Conservation (phyloP, 2,113 vertebrate species). For the Bostrychus sinensis region DNA sequence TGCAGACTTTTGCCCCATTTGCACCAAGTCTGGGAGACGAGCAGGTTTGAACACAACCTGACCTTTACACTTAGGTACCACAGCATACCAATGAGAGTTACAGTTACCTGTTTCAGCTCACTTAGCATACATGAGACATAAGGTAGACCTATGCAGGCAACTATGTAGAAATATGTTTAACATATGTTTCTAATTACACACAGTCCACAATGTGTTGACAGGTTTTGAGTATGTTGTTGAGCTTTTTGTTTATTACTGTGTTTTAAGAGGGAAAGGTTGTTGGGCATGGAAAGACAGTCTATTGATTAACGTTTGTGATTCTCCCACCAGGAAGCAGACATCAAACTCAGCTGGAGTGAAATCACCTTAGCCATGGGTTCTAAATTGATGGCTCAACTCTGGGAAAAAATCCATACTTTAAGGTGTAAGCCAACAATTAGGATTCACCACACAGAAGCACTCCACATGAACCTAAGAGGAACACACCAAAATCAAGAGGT, state of each 20-base stretch:
- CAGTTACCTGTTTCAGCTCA: no score
- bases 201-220: no score
- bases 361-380: constrained; percentile 53
- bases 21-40: no score
- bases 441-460: constrained; percentile 30
- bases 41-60: no score
- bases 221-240: no score
- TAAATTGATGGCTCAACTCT: constrained; percentile 47
- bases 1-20: no score
- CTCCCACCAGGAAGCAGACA: constrained; percentile 44
- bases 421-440: constrained; percentile 38
- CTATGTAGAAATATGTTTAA: no score
- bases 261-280: constrained; percentile 18
- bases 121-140: no score
- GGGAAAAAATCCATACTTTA: constrained; percentile 61
- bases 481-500: background rate
- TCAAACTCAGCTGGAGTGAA: constrained; percentile 47
- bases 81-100: no score
- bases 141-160: no score
- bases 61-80: no score
- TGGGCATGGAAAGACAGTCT: constrained; percentile 12
- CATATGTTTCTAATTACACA: no score
- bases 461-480: constrained; percentile 19
- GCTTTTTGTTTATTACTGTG: constrained; percentile 29
- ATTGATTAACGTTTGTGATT: constrained; percentile 68